These are phyloP conservation scores for Latrodectus hesperus DNA, from an alignment of 2,888 invertebrate genomes.

Conservation along the genomic window DNA sequence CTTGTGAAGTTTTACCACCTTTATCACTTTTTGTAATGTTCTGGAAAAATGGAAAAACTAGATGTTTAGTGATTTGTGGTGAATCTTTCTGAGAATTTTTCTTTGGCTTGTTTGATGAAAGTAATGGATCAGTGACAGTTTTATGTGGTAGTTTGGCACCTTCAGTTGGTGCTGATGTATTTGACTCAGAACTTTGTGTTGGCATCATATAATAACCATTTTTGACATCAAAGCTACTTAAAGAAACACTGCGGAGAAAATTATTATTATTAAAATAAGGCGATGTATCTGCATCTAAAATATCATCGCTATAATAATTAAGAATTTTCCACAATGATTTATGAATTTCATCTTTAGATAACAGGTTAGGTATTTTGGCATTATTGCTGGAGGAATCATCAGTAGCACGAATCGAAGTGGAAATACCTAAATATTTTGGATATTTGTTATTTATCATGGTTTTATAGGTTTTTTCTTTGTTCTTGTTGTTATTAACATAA, in stretches of 20 bases:
- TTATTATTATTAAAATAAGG: not conserved
- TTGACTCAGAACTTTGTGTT: no score
- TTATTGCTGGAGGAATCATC: no score
- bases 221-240: not conserved
- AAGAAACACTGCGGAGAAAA: not conserved
- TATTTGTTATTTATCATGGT: not conserved
- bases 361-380: not conserved
- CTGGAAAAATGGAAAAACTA: not conserved
- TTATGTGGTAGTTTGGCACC: no score
- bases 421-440: not conserved
- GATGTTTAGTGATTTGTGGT: no score
- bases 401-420: no score
- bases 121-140: no score
- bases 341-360: not conserved
- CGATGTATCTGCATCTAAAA: not conserved
- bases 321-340: not conserved
- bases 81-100: no score
- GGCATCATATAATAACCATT: not conserved
- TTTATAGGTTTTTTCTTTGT: not conserved
- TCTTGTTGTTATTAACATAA: not conserved
- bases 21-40: not conserved
- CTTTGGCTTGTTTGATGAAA: no score
- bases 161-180: no score
- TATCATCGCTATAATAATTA: not conserved
- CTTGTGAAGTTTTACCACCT: not conserved